Evolutionary conservation across 2,113 vertebrate species (phyloP).

Genomic region (Zosterops japonicus): DNA sequence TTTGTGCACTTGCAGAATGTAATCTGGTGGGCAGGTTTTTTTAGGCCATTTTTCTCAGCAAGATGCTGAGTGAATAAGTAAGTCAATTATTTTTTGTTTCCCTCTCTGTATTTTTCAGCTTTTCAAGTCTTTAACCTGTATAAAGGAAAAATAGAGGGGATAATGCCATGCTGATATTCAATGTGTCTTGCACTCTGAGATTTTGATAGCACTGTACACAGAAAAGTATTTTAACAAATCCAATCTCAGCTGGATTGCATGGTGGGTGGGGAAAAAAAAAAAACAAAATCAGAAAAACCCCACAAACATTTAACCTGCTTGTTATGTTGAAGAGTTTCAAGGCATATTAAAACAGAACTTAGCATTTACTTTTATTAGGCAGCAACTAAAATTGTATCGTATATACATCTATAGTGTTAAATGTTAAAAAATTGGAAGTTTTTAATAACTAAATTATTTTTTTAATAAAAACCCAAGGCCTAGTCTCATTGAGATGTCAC

Average conservation of each 20-base stretch:
- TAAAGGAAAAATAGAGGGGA: background rate
- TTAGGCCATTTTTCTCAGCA: background rate
- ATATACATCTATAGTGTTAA: background rate
- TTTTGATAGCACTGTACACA: background rate
- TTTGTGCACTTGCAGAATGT: background rate
- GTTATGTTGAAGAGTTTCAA: background rate
- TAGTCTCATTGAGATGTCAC: background rate
- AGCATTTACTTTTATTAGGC: background rate
- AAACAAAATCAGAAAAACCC: fast-evolving
- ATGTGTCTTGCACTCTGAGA: background rate
- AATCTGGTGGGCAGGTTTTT: background rate
- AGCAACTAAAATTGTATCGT: background rate
- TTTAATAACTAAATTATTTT: background rate
- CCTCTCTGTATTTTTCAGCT: background rate
- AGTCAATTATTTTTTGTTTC: background rate
- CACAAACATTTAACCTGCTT: background rate
- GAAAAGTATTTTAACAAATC: background rate
- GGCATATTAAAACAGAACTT: background rate
- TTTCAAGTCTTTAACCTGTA: background rate
- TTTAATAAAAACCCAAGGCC: fast-evolving
- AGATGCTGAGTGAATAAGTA: background rate
- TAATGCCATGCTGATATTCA: background rate
- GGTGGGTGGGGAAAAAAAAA: fast-evolving
- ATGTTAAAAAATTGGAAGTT: background rate
- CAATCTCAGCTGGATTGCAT: background rate